Base-by-base conservation (phyloP, 2,797 vertebrate genomes). In the Tolypeutes matacus region DNA sequence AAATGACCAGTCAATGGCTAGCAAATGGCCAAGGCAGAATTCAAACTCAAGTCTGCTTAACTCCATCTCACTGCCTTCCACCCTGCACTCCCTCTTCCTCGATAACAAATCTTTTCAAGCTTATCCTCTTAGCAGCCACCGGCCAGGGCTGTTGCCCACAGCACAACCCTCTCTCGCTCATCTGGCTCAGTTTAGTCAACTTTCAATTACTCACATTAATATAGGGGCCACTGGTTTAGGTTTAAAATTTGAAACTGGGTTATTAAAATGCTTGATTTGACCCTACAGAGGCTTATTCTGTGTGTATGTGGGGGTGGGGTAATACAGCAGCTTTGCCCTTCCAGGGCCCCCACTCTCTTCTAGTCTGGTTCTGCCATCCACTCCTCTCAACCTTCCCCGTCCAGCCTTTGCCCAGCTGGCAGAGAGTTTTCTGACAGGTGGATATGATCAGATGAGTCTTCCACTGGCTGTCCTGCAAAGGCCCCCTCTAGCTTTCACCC, bases 231-330 rank as follows among this genome's bases (percentile, higher is more conserved):
- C 58, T 58, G 89, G 56, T 58, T 76, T 60, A 72, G 58, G 53
- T 77, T 51, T 91, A 92, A 77, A 75, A 83, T 82, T 82, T 94
- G 25, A 64, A 92, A 51, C 23, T 86, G 62, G 77, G 77, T 89
- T 85, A 64, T 31, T 90, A 60, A 90, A 89, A 89, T 83, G 53
- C 58, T 81, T 78, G 73, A 10, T 73, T 91, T 84, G 75, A 89
- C 69, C 42, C 31, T n/a, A 64, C 72, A 95, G 70, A 86, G 49
- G 17, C 73, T 72, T 86, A 34, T 46, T 81, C 29, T n/a, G n/a
- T 70, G 51, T 53, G 67, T 31, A 4, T 34, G 67, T 8, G 36
- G 20, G 31, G 36, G n/a, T 46, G 21, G 62, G 27, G 60, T 60
- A 46, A 8, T 51, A 49, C 15, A 53, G 13, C 7, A 65, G 18